A percentile compares a stretch with the other conserved stretches of the same genome.
Conservation (phyloP, 2,888 invertebrate species). For the Lasioglossum oenotherae region DNA sequence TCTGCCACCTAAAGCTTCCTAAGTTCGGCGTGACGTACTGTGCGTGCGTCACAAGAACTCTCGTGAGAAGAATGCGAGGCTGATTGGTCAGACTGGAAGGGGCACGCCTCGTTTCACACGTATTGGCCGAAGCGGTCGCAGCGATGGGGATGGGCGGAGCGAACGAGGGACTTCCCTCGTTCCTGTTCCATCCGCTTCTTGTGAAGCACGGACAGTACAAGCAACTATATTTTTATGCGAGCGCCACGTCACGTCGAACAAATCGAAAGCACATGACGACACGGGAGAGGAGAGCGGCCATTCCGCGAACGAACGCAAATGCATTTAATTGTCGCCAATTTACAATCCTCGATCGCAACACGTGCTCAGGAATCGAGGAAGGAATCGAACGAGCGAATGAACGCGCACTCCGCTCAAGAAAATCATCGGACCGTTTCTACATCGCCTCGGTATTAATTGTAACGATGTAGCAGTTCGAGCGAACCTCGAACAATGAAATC, state of each 20-base stretch:
- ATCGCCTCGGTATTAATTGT: not conserved
- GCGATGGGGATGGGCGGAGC: too few relatives aligned
- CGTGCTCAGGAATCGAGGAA: not conserved
- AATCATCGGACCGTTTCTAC: conserved; percentile 1
- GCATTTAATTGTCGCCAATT: conserved; percentile 69
- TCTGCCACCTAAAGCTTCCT: too few relatives aligned
- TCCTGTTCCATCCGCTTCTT: too few relatives aligned
- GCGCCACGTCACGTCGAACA: not conserved
- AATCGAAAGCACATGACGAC: conserved; percentile 10
- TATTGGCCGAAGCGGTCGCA: too few relatives aligned
- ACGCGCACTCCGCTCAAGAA: not conserved
- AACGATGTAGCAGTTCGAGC: not conserved
- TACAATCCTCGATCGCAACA: conserved; percentile 22
- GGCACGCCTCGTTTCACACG: too few relatives aligned
- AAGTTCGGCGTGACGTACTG: not conserved
- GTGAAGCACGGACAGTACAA: too few relatives aligned
- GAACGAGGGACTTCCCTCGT: too few relatives aligned
- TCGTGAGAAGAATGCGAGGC: too few relatives aligned
- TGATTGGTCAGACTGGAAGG: too few relatives aligned
- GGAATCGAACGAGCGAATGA: not conserved
- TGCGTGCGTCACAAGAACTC: too few relatives aligned
- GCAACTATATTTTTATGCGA: not conserved
- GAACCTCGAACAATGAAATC: conserved; percentile 1
- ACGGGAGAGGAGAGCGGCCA: not conserved
- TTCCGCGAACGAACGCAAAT: conserved; percentile 28